These are phyloP conservation scores for Nibea coibor DNA, from an alignment of 2,113 vertebrate species.

Conservation along the genomic window DNA sequence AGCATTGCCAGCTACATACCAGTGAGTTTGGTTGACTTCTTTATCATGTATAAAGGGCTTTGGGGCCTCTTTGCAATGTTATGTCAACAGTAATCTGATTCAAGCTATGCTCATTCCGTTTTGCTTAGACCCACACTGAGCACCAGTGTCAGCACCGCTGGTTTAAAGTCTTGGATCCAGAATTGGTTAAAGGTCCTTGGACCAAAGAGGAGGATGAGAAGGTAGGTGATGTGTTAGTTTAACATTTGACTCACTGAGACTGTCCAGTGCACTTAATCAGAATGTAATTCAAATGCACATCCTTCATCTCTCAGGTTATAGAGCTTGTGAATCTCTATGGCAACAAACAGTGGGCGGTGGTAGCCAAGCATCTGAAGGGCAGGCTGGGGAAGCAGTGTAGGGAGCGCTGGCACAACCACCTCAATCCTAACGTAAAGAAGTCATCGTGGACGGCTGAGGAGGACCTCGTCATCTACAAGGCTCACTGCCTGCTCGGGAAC, in stretches of 20 bases:
- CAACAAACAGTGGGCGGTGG: slow-evolving; percentile 96
- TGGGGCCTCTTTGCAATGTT: neutral
- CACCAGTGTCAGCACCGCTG: slow-evolving; percentile 98
- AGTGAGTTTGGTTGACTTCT: slow-evolving; percentile 82
- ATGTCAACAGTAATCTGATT: neutral
- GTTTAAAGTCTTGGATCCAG: slow-evolving; percentile 96
- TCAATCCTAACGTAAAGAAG: slow-evolving; percentile 98
- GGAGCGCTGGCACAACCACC: slow-evolving; percentile 98
- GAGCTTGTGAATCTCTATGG: slow-evolving; percentile 95
- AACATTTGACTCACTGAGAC: neutral
- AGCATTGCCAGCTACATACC: slow-evolving; percentile 89
- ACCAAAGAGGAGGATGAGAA: slow-evolving; percentile 99
- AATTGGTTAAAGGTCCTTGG: slow-evolving; percentile 97
- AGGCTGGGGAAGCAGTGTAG: slow-evolving; percentile 97
- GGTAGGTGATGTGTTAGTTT: slow-evolving; percentile 72
- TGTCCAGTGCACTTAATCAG: neutral
- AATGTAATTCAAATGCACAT: neutral
- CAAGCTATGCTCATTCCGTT: neutral
- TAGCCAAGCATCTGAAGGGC: slow-evolving; percentile 97
- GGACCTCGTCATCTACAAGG: slow-evolving; percentile 96
- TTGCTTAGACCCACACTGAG: slow-evolving; percentile 90
- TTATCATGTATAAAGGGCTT: neutral
- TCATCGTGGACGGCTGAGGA: slow-evolving; percentile 97
- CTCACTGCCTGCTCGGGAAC: slow-evolving; percentile 95
- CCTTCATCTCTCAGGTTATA: slow-evolving; percentile 87